Evolutionary conservation across 2,888 invertebrate species (phyloP).

Genomic region (Stenoptilia bipunctidactyla): DNA sequence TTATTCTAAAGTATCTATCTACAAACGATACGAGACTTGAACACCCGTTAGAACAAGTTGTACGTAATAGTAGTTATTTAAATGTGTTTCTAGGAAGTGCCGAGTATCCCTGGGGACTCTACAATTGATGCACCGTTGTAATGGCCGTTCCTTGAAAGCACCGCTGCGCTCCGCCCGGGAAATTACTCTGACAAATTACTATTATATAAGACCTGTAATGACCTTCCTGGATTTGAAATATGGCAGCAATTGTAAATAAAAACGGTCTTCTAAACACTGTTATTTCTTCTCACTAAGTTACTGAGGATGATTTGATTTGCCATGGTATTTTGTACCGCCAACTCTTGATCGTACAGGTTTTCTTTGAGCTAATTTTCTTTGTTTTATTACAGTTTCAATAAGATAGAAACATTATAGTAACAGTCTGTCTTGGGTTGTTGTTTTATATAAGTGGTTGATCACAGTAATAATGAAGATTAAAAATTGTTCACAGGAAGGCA

Average conservation of each 20-base stretch:
- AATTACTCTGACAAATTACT: slow-evolving; percentile 48
- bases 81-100: slow-evolving; percentile 22
- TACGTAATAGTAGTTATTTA: slow-evolving; percentile 7
- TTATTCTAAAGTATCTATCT: no score
- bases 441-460: no score
- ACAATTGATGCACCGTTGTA: slow-evolving; percentile 56
- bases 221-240: slow-evolving; percentile 24
- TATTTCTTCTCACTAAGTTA: slow-evolving; percentile 2
- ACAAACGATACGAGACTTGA: no score
- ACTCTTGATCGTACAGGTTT: not conserved
- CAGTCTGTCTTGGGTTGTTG: no score
- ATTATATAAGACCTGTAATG: slow-evolving; percentile 36
- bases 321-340: not conserved
- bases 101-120: slow-evolving; percentile 31
- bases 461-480: not conserved
- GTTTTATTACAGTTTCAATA: not conserved
- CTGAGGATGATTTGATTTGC: not conserved
- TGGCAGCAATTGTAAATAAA: slow-evolving; percentile 10
- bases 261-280: slow-evolving; percentile 12
- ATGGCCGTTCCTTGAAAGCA: slow-evolving; percentile 36
- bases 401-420: not conserved
- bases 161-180: slow-evolving; percentile 34
- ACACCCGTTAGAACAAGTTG: no score
- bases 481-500: slow-evolving; percentile 44
- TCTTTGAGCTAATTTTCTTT: not conserved